A percentile compares a stretch with the other conserved stretches of the same genome.
Evolutionary conservation across 2,113 vertebrate species (phyloP).

Genomic region (Petromus typicus): DNA sequence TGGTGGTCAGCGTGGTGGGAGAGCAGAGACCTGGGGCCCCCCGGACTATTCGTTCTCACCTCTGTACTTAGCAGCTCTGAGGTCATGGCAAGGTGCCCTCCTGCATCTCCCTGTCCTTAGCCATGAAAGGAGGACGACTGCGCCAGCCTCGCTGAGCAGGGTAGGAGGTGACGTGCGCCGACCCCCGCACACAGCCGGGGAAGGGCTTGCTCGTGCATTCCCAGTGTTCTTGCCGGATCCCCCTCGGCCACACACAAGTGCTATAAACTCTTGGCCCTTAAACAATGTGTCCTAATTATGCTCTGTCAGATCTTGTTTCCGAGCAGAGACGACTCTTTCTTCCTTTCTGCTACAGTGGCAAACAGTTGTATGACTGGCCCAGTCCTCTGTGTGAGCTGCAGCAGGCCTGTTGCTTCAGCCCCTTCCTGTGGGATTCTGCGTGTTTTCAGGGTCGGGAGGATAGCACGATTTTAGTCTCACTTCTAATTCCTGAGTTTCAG

Average conservation of each 20-base stretch:
- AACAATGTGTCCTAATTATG: rapidly evolving
- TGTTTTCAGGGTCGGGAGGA: rapidly evolving
- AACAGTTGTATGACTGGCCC: not conserved
- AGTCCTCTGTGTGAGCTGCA: not conserved
- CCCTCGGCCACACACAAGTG: rapidly evolving
- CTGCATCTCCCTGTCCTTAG: not conserved
- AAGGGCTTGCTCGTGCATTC: rapidly evolving
- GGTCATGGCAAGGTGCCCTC: not conserved
- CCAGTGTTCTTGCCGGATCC: rapidly evolving
- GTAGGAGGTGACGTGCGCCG: rapidly evolving
- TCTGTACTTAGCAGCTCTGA: rapidly evolving
- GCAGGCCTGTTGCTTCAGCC: rapidly evolving
- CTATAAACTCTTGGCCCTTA: not conserved
- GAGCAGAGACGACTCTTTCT: rapidly evolving
- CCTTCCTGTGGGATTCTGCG: rapidly evolving
- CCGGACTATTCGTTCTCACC: not conserved
- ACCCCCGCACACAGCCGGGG: rapidly evolving
- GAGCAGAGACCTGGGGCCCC: rapidly evolving
- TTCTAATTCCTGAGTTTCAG: not conserved
- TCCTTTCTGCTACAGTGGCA: not conserved
- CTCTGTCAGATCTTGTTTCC: not conserved
- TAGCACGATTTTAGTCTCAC: not conserved
- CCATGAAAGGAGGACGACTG: rapidly evolving
- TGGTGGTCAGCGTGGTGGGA: not conserved
- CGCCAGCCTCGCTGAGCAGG: rapidly evolving